Evolutionary conservation across 2,888 invertebrate species (phyloP).

Genomic region (Hylaea fasciaria): DNA sequence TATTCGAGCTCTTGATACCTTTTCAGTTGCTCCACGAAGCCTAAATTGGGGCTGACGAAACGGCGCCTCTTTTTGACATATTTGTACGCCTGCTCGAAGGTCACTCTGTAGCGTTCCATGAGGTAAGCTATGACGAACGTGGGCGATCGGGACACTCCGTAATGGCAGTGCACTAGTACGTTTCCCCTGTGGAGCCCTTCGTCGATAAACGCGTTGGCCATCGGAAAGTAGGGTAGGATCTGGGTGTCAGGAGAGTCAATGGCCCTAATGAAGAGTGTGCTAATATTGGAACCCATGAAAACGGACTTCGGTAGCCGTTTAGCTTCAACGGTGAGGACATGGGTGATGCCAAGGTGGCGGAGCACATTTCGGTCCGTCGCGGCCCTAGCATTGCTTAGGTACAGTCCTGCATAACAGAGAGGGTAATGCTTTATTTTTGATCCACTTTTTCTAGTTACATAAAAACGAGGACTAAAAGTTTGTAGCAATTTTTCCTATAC

Average conservation of each 20-base stretch:
- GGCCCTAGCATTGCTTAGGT: constrained; percentile 76
- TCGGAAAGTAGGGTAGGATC: constrained; percentile 78
- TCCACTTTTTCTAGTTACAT: not conserved
- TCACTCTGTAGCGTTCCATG: constrained; percentile 93
- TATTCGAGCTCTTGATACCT: constrained; percentile 83
- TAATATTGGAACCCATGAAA: constrained; percentile 68
- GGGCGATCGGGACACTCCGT: constrained; percentile 97
- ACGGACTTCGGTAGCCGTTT: constrained; percentile 70
- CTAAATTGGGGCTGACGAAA: constrained; percentile 97
- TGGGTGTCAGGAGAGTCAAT: constrained; percentile 75
- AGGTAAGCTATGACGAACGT: constrained; percentile 98
- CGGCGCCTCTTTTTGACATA: constrained; percentile 93
- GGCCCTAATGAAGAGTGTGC: constrained; percentile 79
- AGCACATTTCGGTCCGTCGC: constrained; percentile 69
- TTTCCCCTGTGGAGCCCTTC: constrained; percentile 86
- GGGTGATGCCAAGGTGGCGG: constrained; percentile 73
- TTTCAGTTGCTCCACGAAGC: constrained; percentile 96
- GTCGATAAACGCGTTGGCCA: constrained; percentile 79
- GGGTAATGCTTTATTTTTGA: constrained; percentile 20
- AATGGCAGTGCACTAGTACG: constrained; percentile 97
- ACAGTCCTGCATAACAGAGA: constrained; percentile 59
- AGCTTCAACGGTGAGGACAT: constrained; percentile 79
- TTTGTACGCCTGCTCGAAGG: constrained; percentile 94
- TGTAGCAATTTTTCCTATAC: no score
- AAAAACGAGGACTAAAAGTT: no score